Percentiles rank a stretch among this genome's conserved stretches.
These are phyloP conservation scores for Oncorhynchus clarkii DNA, from an alignment of 2,113 vertebrate species.

Conservation along the genomic window DNA sequence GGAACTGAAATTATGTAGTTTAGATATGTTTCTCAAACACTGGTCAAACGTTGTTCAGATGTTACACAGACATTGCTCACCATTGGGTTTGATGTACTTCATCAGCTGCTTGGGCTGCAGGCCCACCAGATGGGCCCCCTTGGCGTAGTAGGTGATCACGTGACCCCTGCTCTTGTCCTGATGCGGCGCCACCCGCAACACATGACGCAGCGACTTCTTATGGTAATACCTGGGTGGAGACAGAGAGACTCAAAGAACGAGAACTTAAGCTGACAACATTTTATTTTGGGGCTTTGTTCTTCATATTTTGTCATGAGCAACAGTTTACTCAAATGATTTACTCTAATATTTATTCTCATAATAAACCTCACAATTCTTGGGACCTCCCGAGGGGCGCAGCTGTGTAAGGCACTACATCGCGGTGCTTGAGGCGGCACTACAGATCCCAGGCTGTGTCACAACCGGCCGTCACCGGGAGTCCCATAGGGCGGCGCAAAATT, in stretches of 20 bases:
- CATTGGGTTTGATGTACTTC: slow-evolving; percentile 1
- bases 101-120: slow-evolving; percentile 14
- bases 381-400: no score
- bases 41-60: neutral
- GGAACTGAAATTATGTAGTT: neutral
- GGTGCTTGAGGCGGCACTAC: no score
- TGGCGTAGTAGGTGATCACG: slow-evolving; percentile 8
- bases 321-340: no score
- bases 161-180: neutral
- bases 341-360: no score
- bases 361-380: no score
- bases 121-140: slow-evolving; percentile 18
- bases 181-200: neutral
- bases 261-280: no score
- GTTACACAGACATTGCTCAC: neutral
- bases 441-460: no score
- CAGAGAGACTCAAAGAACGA: neutral
- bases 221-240: neutral
- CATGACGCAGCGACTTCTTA: neutral
- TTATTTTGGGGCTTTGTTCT: no score
- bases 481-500: no score
- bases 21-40: neutral
- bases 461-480: no score
- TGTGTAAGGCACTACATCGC: no score
- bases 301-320: no score